Conservation (phyloP, 2,888 invertebrate genomes). For the Nasonia oneida region DNA sequence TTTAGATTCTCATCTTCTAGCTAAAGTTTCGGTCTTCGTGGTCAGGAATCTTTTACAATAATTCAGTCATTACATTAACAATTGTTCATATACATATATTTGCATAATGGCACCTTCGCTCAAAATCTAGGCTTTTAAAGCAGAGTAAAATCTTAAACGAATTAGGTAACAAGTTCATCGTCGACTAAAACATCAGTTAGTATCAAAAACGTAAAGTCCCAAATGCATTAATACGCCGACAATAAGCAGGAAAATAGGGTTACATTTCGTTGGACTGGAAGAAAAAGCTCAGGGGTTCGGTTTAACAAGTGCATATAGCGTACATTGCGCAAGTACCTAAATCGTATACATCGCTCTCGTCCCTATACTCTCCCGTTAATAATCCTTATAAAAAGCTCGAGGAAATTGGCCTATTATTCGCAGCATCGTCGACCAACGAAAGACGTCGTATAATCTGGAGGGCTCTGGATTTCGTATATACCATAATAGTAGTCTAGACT, state of each 20-base stretch:
- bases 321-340: not conserved
- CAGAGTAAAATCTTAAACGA: not conserved
- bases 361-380: not conserved
- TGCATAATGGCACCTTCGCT: no score
- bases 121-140: no score
- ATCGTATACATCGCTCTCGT: not conserved
- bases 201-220: not conserved
- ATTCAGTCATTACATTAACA: not conserved
- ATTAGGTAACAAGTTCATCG: not conserved
- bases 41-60: no score
- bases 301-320: not conserved
- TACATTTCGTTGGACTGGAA: not conserved
- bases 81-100: not conserved
- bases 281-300: not conserved
- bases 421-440: not conserved
- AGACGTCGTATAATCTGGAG: conserved; percentile 5
- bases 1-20: not conserved
- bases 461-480: not conserved
- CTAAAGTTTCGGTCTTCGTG: no score
- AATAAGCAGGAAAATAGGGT: no score
- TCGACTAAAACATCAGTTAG: not conserved
- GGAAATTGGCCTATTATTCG: not conserved
- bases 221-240: no score
- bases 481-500: not conserved
- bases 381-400: not conserved